A percentile compares a stretch with the other conserved stretches of the same genome.
phyloP scores from a whole-genome alignment of 1,140 invertebrate genomes.

The Macrostomum lignano region DNA sequence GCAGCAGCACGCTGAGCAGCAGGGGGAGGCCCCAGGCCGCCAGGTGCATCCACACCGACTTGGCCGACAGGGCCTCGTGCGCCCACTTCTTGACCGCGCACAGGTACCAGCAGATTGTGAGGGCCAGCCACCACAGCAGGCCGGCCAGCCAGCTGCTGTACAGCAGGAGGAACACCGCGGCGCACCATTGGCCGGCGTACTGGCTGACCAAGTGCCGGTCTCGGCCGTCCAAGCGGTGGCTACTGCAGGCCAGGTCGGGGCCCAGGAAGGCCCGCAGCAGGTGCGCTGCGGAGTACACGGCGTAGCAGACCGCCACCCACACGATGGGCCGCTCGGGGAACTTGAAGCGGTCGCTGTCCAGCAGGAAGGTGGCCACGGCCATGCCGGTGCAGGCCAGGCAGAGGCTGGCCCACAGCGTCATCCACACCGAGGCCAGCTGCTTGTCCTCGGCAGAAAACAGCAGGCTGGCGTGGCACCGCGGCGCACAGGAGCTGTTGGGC shows the following conservation, averaged over 20 bases:
- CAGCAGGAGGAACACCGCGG: conserved; percentile 52
- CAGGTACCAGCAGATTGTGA: conserved; percentile 48
- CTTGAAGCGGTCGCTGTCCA: conserved; percentile 49
- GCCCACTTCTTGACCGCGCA: conserved; percentile 53
- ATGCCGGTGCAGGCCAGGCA: conserved; percentile 23
- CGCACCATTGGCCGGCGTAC: too few relatives aligned
- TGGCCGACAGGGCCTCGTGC: conserved; percentile 51
- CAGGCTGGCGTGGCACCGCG: conserved; percentile 12
- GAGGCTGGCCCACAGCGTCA: conserved; percentile 21
- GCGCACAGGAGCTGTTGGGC: conserved; percentile 8
- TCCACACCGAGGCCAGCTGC: conserved; percentile 28
- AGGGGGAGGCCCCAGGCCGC: conserved; percentile 57
- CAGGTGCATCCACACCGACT: conserved; percentile 48
- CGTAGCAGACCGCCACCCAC: conserved; percentile 74
- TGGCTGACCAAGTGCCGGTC: too few relatives aligned
- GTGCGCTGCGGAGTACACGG: conserved; percentile 69
- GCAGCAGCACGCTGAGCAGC: conserved; percentile 51
- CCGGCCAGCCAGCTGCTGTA: conserved; percentile 64
- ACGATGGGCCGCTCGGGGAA: conserved; percentile 92
- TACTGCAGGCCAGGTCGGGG: conserved; percentile 33
- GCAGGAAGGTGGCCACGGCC: conserved; percentile 24
- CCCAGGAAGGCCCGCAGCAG: conserved; percentile 46
- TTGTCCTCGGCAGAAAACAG: conserved; percentile 26
- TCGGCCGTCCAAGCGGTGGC: too few relatives aligned
- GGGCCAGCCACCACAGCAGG: conserved; percentile 55